These are phyloP conservation scores for Orchestes rusci DNA, from an alignment of 2,888 invertebrate species.

Conservation along the genomic window DNA sequence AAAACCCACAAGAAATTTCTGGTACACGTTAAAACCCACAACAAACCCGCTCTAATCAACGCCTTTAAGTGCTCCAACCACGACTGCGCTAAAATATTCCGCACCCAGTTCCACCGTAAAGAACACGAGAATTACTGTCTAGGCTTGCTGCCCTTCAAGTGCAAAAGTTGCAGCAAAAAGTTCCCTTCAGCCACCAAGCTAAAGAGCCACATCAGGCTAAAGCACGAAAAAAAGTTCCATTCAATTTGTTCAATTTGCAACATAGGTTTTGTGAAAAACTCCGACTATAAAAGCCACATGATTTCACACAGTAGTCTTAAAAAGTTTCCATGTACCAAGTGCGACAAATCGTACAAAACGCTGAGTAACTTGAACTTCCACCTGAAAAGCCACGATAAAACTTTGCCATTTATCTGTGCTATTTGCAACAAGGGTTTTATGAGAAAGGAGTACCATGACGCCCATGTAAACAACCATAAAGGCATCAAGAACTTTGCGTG, in stretches of 20 bases:
- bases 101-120: slow-evolving; percentile 37
- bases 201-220: slow-evolving; percentile 39
- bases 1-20: slow-evolving; percentile 28
- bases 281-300: slow-evolving; percentile 42
- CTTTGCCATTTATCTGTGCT: slow-evolving; percentile 36
- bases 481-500: slow-evolving; percentile 39
- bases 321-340: slow-evolving; percentile 38
- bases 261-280: slow-evolving; percentile 40
- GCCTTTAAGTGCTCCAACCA: slow-evolving; percentile 35
- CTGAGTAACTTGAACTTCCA: slow-evolving; percentile 43
- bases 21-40: slow-evolving; percentile 21
- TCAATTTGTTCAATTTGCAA: slow-evolving; percentile 42
- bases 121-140: slow-evolving; percentile 41
- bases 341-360: slow-evolving; percentile 41
- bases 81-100: slow-evolving; percentile 37
- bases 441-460: slow-evolving; percentile 41
- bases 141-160: slow-evolving; percentile 36
- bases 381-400: slow-evolving; percentile 38
- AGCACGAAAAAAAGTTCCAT: slow-evolving; percentile 41
- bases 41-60: slow-evolving; percentile 19
- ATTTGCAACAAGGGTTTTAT: slow-evolving; percentile 41
- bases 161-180: slow-evolving; percentile 39
- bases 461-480: slow-evolving; percentile 40
- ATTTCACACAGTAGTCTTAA: slow-evolving; percentile 41
- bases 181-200: slow-evolving; percentile 39